Evolutionary conservation across 2,113 vertebrate species (phyloP), one percentile per base, ranked within the genome.

Genomic region (Carettochelys insculpta): DNA sequence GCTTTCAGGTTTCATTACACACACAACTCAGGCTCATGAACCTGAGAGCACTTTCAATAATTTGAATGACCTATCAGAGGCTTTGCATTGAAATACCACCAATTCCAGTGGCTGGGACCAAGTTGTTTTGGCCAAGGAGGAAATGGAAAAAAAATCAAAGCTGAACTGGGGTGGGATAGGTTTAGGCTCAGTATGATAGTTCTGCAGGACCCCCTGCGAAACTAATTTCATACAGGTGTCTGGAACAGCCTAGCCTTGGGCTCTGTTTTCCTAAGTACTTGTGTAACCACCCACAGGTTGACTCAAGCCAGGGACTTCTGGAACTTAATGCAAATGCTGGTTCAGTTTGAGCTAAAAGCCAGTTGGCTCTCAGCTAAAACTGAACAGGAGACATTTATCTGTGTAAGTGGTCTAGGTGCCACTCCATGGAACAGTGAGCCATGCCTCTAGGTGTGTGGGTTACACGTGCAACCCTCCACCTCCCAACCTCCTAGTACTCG

Each of bases 11-110:
- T 38, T 47, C 58, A 51, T 50, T 65, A 29, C 34, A 84, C 65
- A 31, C 17, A 34, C 73, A 27, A n/a, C 53, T 6, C 22, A 50
- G 29, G 54, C 51, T 65, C 41, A 43, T 17, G 52, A 31, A 56
- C 31, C 24, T 4, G 6, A n/a, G n/a, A n/a, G n/a, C n/a, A n/a
- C n/a, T n/a, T n/a, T n/a, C n/a, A n/a, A n/a, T n/a, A n/a, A n/a
- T n/a, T n/a, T n/a, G n/a, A n/a, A n/a, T n/a, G n/a, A n/a, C 20
- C 38, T 5, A 13, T 24, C 9, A 31, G 25, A 2, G 1, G 65
- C 38, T 78, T 47, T 77, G 43, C 51, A 61, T 19, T 22, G 16
- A 25, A 73, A 51, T 38, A 14, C 54, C n/a, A 20, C 11, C 6
- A 71, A 38, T 25, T 22, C 19, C 29, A 81, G 13, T 3, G 53